Evolutionary conservation across 2,888 invertebrate species (phyloP).

Genomic region (Tortricodes alternella): DNA sequence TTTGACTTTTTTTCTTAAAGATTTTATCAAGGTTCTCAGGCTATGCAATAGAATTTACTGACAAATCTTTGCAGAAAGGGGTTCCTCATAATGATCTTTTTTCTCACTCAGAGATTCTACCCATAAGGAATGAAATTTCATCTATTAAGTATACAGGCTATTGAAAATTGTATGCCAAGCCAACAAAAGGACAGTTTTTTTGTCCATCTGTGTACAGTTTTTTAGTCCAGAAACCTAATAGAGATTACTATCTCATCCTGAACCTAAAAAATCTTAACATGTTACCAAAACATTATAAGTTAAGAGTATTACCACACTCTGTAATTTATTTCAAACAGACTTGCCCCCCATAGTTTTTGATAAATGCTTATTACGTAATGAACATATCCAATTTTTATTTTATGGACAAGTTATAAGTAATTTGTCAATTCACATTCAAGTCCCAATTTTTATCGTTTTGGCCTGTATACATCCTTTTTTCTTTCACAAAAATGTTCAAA

Average conservation of each 20-base stretch:
- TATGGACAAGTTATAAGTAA: slow-evolving; percentile 17
- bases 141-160: background rate
- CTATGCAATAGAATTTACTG: background rate
- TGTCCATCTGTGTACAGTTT: background rate
- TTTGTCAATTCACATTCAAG: slow-evolving; percentile 28
- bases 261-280: too few species aligned
- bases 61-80: background rate
- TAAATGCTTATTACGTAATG: slow-evolving; percentile 28
- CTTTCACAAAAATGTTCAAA: background rate
- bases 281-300: too few species aligned
- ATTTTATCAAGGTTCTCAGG: background rate
- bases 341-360: slow-evolving; percentile 20
- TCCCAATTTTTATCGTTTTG: slow-evolving; percentile 27
- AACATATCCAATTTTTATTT: slow-evolving; percentile 19
- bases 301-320: too few species aligned
- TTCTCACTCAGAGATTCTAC: background rate
- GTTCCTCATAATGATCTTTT: background rate
- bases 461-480: slow-evolving; percentile 25
- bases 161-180: background rate
- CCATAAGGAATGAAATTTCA: background rate
- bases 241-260: too few species aligned
- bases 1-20: background rate
- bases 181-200: background rate
- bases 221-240: background rate
- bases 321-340: background rate